phyloP scores from a whole-genome alignment of 2,888 invertebrate genomes.

The Aelia acuminata region DNA sequence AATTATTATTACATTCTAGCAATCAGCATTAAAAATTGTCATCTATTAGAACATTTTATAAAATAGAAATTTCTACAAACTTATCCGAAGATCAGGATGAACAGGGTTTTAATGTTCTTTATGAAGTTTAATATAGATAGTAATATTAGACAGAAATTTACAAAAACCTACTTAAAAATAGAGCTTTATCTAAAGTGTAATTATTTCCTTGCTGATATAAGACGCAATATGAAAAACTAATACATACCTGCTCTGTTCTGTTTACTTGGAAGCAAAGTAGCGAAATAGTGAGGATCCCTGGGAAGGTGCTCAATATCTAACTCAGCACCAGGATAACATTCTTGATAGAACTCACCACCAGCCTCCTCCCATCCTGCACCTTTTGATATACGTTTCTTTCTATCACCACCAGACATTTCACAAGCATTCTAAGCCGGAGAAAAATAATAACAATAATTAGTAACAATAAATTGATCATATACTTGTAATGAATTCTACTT shows the following conservation, averaged over 20 bases:
- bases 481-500: background rate
- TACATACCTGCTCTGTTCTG: constrained; percentile 70
- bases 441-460: background rate
- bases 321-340: constrained; percentile 81
- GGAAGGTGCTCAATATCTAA: constrained; percentile 78
- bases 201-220: too few relatives aligned
- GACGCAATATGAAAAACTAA: background rate
- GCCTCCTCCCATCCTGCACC: constrained; percentile 85
- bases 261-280: constrained; percentile 84
- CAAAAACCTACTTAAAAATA: too few relatives aligned
- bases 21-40: too few relatives aligned
- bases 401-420: constrained; percentile 75
- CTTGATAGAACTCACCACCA: constrained; percentile 88
- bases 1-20: too few relatives aligned
- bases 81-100: too few relatives aligned
- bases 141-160: too few relatives aligned
- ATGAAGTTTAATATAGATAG: too few relatives aligned
- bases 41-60: too few relatives aligned
- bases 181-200: too few relatives aligned
- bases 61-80: too few relatives aligned
- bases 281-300: constrained; percentile 81
- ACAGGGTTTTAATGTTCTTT: too few relatives aligned
- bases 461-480: background rate
- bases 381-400: constrained; percentile 73
- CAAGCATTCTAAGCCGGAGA: background rate